phyloP scores from a whole-genome alignment of 2,797 vertebrate genomes.

The Centroberyx gerrardi region DNA sequence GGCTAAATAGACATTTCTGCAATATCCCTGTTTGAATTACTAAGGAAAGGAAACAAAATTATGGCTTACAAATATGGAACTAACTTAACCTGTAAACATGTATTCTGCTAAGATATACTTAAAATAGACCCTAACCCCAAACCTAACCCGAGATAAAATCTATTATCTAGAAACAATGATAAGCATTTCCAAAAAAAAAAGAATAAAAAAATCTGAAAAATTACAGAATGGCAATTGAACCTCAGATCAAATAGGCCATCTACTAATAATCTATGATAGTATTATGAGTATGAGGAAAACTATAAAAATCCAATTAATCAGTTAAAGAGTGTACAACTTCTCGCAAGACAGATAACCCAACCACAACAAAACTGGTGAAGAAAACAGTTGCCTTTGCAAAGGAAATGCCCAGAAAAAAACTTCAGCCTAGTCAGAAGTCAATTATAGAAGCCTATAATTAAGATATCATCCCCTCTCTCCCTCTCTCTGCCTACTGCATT shows the following conservation, averaged over 20 bases:
- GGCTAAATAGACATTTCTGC: constrained; percentile 45
- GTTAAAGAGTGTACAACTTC: background rate
- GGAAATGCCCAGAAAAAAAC: constrained; percentile 1
- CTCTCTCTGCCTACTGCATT: constrained; percentile 30
- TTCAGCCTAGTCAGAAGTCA: constrained; percentile 25
- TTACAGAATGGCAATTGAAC: too few species aligned
- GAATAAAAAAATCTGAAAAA: constrained; percentile 16
- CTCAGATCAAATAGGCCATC: too few species aligned
- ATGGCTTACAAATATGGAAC: background rate
- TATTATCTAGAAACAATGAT: too few species aligned
- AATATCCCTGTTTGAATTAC: constrained; percentile 5
- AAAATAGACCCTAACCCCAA: background rate
- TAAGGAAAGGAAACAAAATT: background rate
- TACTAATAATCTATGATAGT: too few species aligned
- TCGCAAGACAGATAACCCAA: constrained; percentile 6
- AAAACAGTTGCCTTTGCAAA: constrained; percentile 9
- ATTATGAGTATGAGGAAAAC: too few species aligned
- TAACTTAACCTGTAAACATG: background rate
- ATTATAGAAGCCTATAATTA: constrained; percentile 44
- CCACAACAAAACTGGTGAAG: background rate
- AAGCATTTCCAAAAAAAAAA: background rate
- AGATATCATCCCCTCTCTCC: constrained; percentile 43
- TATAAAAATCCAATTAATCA: constrained; percentile 7
- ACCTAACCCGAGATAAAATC: too few species aligned
- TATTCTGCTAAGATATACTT: background rate